Conservation (phyloP, 2,888 invertebrate species). For the Meteorus colon region DNA sequence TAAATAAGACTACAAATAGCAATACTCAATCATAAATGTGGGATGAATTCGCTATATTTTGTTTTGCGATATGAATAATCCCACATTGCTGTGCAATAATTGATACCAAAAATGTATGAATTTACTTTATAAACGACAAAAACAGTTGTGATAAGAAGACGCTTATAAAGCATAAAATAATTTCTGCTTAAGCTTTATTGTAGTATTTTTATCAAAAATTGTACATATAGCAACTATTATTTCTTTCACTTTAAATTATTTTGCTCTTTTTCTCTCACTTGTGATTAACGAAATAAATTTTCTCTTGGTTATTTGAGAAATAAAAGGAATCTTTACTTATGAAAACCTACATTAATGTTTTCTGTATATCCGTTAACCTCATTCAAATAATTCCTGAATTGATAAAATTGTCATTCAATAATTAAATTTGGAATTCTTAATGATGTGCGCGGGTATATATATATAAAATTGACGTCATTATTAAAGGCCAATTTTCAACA, state of each 20-base stretch:
- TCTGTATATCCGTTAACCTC: too few species aligned
- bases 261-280: not conserved
- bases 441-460: too few species aligned
- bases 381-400: too few species aligned
- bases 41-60: too few species aligned
- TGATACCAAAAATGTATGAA: not conserved
- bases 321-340: not conserved
- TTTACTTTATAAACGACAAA: not conserved
- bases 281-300: not conserved
- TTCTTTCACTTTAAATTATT: not conserved
- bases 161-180: not conserved
- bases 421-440: too few species aligned
- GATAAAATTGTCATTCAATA: too few species aligned
- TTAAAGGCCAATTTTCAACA: slow-evolving; percentile 3
- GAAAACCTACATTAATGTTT: not conserved
- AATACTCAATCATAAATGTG: not conserved
- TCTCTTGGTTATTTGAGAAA: not conserved
- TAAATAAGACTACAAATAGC: slow-evolving; percentile 71
- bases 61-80: too few species aligned
- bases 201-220: not conserved
- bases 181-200: not conserved
- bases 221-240: not conserved
- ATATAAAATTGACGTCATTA: not conserved
- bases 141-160: not conserved
- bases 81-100: too few species aligned